A percentile compares a stretch with the other conserved stretches of the same genome.
Conservation (phyloP, 2,113 vertebrate species). For the Acrocephalus arundinaceus region DNA sequence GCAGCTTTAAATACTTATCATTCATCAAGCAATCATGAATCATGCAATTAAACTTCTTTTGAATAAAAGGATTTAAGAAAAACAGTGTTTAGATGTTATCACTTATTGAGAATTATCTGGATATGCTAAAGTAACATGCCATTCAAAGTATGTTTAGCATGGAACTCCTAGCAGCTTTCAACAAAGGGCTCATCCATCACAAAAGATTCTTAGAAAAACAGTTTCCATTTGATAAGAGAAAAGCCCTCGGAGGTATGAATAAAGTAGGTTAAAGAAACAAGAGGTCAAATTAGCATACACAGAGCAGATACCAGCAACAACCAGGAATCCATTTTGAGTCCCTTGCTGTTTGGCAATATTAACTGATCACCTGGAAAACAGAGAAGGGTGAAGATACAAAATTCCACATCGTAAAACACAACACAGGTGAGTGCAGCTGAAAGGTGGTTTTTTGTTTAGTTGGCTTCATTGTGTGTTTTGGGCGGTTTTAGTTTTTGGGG, state of each 20-base stretch:
- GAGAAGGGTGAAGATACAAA: neutral
- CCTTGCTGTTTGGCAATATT: neutral
- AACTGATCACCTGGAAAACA: neutral
- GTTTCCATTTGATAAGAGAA: neutral
- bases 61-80: neutral
- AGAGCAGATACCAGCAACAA: neutral
- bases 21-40: neutral
- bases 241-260: neutral
- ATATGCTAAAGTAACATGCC: constrained; percentile 17
- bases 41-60: neutral
- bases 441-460: accelerated
- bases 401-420: neutral
- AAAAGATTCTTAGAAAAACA: constrained; percentile 15
- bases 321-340: neutral
- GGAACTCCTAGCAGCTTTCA: neutral
- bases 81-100: neutral
- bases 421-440: neutral
- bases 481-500: no score
- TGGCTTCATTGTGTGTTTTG: neutral
- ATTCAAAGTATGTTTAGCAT: neutral
- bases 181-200: neutral
- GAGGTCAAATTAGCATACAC: neutral
- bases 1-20: neutral
- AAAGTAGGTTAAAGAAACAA: neutral
- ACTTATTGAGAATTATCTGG: neutral